Evolutionary conservation across 2,888 invertebrate genomes (phyloP), one percentile per base, ranked within the genome.

Genomic region (Coelogynopora nodosa): DNA sequence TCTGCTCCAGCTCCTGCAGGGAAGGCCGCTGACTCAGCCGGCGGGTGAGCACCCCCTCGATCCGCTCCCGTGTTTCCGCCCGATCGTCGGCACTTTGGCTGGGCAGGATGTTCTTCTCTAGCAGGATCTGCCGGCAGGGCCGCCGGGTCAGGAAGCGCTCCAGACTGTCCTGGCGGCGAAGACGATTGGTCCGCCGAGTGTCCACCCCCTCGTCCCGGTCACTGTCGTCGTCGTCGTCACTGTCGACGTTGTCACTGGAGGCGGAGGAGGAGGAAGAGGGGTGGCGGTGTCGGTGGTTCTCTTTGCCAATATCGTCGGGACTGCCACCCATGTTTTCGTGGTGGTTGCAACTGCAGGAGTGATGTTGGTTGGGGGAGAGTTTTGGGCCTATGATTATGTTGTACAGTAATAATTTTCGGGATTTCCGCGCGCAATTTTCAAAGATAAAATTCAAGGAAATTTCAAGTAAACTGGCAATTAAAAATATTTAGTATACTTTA

Each of bases 11-110:
- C 27, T 87, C 87, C 18, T 1, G 23, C 0, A 29, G 29, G 0
- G 86, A 49, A 23, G 87, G 87, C 30, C 87, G 0, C 86, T 67
- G 28, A 26, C 86, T 87, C 0, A 87, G 86, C 0, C 87, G 86
- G 26, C 87, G 67, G n/a, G 87, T 67, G 18, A 87, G 80, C n/a
- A 67, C 31, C 18, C n/a, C 81, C 29, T 67, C 87, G 30, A 87
- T 87, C 30, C 31, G 27, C 1, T 86, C 86, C 26, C 87, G 67
- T 13, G 30, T 29, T n/a, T 87, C 30, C 5, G 30, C 28, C 10
- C 87, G 2, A n/a, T 86, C 30, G 2, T 85, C 84, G 18, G 23
- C 84, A 13, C 30, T 84, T 2, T n/a, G 31, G 0, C 31, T 85
- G 26, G 86, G 86, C 26, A 86, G 28, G 30, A 84, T 30, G 31